Conservation (phyloP, 2,797 vertebrate species). For the Enteromius fasciolatus region DNA sequence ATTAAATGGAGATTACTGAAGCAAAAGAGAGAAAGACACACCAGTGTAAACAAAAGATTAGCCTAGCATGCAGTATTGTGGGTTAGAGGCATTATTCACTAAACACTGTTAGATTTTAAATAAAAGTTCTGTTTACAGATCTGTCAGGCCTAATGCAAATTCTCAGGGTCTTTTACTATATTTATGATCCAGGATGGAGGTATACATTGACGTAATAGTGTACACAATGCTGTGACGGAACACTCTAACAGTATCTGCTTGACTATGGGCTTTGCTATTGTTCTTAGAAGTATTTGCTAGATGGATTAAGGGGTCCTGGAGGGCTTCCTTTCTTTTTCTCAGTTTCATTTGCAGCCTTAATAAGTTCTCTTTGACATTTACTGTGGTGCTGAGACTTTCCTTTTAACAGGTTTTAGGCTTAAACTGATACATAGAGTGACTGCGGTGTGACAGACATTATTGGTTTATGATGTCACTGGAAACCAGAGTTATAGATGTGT, state of each 20-base stretch:
- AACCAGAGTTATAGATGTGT: conserved; percentile 21
- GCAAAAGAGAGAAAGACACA: conserved; percentile 20
- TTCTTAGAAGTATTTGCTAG: conserved; percentile 49
- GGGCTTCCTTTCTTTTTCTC: conserved; percentile 13
- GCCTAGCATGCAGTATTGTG: conserved; percentile 42
- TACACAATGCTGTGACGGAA: conserved; percentile 36
- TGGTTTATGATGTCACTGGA: conserved; percentile 52
- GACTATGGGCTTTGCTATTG: conserved; percentile 22
- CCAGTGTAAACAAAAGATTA: conserved; percentile 59
- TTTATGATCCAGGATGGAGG: conserved; percentile 16
- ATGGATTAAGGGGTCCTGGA: conserved; percentile 42
- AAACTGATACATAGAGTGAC: conserved; percentile 19
- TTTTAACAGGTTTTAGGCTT: conserved; percentile 27
- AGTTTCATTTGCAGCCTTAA: conserved; percentile 23
- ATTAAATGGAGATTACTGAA: conserved; percentile 56
- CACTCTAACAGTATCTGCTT: conserved; percentile 42
- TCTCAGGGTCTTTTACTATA: conserved; percentile 24
- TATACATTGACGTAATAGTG: conserved; percentile 22
- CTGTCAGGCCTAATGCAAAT: not conserved
- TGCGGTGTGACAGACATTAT: conserved; percentile 31
- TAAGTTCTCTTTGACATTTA: conserved; percentile 46
- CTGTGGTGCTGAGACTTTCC: not conserved
- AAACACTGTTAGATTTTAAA: conserved; percentile 42
- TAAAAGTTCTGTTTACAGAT: conserved; percentile 41
- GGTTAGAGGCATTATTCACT: conserved; percentile 53